Evolutionary conservation across 2,113 vertebrate genomes (phyloP), one percentile per base, ranked within the genome.

Genomic region (Taxidea taxus): DNA sequence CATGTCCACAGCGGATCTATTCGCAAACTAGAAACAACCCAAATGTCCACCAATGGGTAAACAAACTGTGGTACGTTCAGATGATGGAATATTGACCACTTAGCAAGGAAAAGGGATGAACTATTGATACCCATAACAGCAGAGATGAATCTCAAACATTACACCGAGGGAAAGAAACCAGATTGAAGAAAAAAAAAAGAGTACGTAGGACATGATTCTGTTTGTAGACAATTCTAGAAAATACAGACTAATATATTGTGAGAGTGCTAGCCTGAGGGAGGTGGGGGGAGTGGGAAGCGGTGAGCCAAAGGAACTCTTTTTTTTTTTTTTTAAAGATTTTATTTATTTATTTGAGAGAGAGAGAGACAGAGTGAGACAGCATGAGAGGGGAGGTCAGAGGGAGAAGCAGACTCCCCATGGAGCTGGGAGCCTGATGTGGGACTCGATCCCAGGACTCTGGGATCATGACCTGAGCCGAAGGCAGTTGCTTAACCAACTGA

Each of bases 61-160:
- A 8, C 23, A 25, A 27, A 83, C 15, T 13, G 9, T 29, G 39
- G 15, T 6, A 0, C 8, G 1, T 15, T 4, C 7, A 6, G 7
- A 3, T 4, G 3, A 4, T 0, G 44, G 20, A 11, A 14, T 10
- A 11, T 7, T n/a, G 29, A 4, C 9, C 15, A 14, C 74, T 34
- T 25, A 1, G 20, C 49, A 7, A 8, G 29, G 7, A 58, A 56
- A 49, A 27, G 7, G 11, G 39, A n/a, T 8, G 27, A 29, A 2
- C 8, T 9, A 3, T n/a, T 0, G 14, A 83, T 20, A 62, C 16
- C 9, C 70, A 18, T 34, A 21, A 1, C 7, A n/a, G 12, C 66
- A n/a, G 4, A 39, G 4, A 15, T 2, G 34, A 44, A 58, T 49
- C 47, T 49, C 68, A 2, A 7, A 16, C 21, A 21, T 4, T 21